Percentiles rank a stretch among this genome's conserved stretches.
phyloP scores from a whole-genome alignment of 1,140 invertebrate species.

The Prorops nasuta region DNA sequence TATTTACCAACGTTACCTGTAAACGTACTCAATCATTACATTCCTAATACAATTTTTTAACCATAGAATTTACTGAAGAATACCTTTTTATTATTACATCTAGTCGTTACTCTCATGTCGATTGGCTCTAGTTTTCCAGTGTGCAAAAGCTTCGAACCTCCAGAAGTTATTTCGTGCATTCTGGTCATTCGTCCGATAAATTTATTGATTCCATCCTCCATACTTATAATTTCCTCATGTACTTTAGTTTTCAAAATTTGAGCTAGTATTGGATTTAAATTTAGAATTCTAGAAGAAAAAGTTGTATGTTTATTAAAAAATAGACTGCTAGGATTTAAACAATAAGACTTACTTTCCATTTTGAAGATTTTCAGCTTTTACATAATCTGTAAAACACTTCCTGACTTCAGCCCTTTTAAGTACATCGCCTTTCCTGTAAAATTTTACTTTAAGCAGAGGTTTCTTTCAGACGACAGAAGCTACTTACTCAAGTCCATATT shows the following conservation, averaged over 20 bases:
- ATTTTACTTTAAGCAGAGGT: conserved; percentile 41
- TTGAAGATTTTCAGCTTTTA: conserved; percentile 71
- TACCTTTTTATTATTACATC: conserved; percentile 88
- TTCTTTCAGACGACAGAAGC: neutral
- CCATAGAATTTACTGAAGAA: too few relatives aligned
- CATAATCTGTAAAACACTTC: conserved; percentile 72
- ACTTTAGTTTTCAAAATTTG: conserved; percentile 47
- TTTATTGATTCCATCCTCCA: conserved; percentile 72
- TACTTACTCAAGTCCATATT: conserved; percentile 60
- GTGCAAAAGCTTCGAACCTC: conserved; percentile 61
- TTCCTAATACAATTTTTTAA: conserved; percentile 1
- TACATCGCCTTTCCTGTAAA: conserved; percentile 73
- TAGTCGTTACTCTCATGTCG: conserved; percentile 72
- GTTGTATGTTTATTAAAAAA: neutral
- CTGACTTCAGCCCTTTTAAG: conserved; percentile 68
- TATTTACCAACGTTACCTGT: conserved; percentile 83
- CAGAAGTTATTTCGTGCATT: conserved; percentile 68
- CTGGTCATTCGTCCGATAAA: conserved; percentile 74
- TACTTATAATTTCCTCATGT: conserved; percentile 57
- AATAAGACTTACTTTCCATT: conserved; percentile 48
- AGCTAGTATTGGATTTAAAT: conserved; percentile 57
- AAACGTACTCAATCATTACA: conserved; percentile 10
- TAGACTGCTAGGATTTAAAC: neutral
- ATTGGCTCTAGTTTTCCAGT: conserved; percentile 79
- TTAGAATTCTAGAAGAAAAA: conserved; percentile 55